Conservation (phyloP, 2,888 invertebrate genomes). For the Dicyrtoma fusca region DNA sequence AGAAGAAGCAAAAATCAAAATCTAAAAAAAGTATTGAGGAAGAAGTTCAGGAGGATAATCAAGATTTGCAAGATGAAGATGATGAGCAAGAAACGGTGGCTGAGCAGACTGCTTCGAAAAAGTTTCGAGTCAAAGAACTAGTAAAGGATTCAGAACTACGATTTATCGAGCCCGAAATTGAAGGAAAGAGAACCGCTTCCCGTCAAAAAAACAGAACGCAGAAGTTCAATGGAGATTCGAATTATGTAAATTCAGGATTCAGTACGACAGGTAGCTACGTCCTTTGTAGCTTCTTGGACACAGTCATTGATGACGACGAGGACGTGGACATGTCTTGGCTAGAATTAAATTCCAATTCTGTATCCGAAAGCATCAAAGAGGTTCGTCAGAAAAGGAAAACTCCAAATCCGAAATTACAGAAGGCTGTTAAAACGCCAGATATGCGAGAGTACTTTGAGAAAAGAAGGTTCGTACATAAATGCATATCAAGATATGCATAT, state of each 20-base stretch:
- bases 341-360: background rate
- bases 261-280: conserved; percentile 2
- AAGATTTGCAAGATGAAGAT: no score
- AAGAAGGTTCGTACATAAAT: background rate
- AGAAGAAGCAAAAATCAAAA: conserved; percentile 11
- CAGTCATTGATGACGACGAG: background rate
- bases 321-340: conserved; percentile 18
- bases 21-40: background rate
- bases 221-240: no score
- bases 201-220: no score
- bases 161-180: background rate
- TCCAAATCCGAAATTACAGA: no score
- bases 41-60: background rate
- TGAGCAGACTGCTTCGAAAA: background rate
- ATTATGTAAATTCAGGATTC: no score
- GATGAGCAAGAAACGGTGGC: background rate
- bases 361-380: no score
- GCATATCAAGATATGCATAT: no score
- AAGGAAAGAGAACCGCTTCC: background rate
- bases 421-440: conserved; percentile 11
- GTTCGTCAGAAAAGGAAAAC: no score
- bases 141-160: conserved; percentile 4
- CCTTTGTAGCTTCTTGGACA: conserved; percentile 10
- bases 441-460: conserved; percentile 31
- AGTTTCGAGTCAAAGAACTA: conserved; percentile 9